Evolutionary conservation across 92 coral and sea anemone genomes (phyloP).

Genomic region (Galaxea fascicularis): DNA sequence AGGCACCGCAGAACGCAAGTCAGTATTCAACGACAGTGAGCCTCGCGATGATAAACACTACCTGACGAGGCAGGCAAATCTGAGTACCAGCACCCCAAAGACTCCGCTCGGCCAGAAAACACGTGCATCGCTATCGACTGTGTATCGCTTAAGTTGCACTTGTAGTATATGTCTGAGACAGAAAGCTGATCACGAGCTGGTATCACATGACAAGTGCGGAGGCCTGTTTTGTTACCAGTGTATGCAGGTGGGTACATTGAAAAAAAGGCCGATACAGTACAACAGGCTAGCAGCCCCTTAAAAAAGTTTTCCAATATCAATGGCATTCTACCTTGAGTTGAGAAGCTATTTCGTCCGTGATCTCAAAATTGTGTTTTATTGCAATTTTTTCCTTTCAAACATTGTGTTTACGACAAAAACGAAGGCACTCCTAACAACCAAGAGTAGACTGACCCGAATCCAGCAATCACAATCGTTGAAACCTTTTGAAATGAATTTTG

Average conservation of each 20-base stretch:
- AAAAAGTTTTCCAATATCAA: too few species aligned
- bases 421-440: too few species aligned
- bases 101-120: conserved; percentile 29
- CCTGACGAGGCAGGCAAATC: conserved; percentile 23
- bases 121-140: conserved; percentile 65
- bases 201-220: conserved; percentile 69
- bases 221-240: conserved; percentile 67
- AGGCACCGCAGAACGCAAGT: conserved; percentile 10
- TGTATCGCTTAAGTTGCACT: conserved; percentile 60
- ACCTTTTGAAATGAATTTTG: too few species aligned
- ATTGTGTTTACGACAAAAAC: too few species aligned
- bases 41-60: not conserved
- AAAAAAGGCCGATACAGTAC: too few species aligned
- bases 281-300: too few species aligned
- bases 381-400: too few species aligned
- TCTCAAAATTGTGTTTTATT: too few species aligned
- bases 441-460: too few species aligned
- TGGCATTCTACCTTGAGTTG: too few species aligned
- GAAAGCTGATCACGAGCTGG: conserved; percentile 29
- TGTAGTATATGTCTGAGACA: conserved; percentile 67
- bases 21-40: conserved; percentile 25
- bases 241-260: conserved; percentile 28
- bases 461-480: too few species aligned
- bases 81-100: conserved; percentile 65
- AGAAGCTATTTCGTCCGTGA: too few species aligned